Base-by-base conservation (phyloP, 30 jellyfish, hydroid and myxozoan genomes). In the Aurelia coerulea region DNA sequence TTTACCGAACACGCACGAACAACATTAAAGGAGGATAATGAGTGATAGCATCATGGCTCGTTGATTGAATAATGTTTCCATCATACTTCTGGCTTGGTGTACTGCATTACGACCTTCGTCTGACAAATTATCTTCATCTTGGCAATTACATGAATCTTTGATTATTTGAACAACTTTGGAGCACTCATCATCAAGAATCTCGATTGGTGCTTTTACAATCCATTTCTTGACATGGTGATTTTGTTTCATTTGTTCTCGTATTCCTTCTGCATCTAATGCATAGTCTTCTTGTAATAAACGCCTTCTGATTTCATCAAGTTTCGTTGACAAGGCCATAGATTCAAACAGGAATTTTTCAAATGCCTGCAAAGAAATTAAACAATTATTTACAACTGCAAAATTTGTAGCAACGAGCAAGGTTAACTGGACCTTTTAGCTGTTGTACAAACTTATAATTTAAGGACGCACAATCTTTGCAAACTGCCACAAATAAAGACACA, bases 131-230 rank as follows among this genome's bases (percentile, higher is more conserved):
- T 83, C 96, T 50, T 93, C 98, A 58, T 50, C 62, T 9, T 72
- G 86, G 68, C 96, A 83, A 39, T 79, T 80, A 52, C 96, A 88
- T 11, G 98, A 88, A 10, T 89, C 96, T 69, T 80, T 93, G 31
- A 93, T 88, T 60, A 83, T 74, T 50, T 73, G 74, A 10, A 87
- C 64, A 5, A 93, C 98, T 59, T 78, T 81, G 33, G 19, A 39
- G 16, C 92, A 80, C 68, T 93, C 98, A 31, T 93, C 97, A 34
- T 85, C 93, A 12, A 93, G 94, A 10, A 93, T 58, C 58, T 89
- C 98, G 62, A 93, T 89, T 13, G 98, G 98, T n/a, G 98, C 98
- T 81, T 93, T 93, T 1, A 88, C 94, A 51, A 94, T 94, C 98
- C 98, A 94, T 58, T 94, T 94, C 78, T 95, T 95, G 32, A 94